Percentiles rank a stretch among this genome's conserved stretches.
phyloP scores from a whole-genome alignment of 2,113 vertebrate genomes.

The Murina feae region DNA sequence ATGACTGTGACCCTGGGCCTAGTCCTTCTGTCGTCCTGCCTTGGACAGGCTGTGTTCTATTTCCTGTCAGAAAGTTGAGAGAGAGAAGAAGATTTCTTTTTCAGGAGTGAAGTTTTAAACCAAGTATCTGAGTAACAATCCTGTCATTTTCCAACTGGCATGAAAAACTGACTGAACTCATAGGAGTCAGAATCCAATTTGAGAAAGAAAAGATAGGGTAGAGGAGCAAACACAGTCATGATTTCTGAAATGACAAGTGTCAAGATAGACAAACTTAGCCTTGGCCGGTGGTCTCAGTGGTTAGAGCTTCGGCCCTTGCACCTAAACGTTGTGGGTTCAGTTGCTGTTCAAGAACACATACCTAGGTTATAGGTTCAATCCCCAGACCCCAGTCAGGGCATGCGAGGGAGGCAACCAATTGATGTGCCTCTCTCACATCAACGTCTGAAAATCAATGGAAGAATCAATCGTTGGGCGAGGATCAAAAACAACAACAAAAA shows the following conservation, averaged over 20 bases:
- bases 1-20: background rate
- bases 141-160: slow-evolving; percentile 1
- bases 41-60: background rate
- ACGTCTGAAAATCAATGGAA: no score
- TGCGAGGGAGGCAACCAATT: no score
- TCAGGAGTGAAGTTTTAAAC: slow-evolving; percentile 25
- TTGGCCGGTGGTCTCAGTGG: no score
- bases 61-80: slow-evolving; percentile 34
- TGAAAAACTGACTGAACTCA: slow-evolving; percentile 52
- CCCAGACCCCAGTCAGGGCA: no score
- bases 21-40: background rate
- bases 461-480: no score
- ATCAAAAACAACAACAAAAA: no score
- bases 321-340: no score
- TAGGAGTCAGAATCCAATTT: slow-evolving; percentile 50
- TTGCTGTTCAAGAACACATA: no score
- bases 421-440: no score
- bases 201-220: slow-evolving; percentile 32
- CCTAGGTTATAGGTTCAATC: no score
- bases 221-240: background rate
- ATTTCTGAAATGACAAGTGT: slow-evolving; percentile 48
- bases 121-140: slow-evolving; percentile 52
- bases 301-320: no score
- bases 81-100: background rate
- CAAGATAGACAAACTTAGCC: background rate